Conservation (phyloP, 1,140 invertebrate genomes). For the Theocolax elegans region DNA sequence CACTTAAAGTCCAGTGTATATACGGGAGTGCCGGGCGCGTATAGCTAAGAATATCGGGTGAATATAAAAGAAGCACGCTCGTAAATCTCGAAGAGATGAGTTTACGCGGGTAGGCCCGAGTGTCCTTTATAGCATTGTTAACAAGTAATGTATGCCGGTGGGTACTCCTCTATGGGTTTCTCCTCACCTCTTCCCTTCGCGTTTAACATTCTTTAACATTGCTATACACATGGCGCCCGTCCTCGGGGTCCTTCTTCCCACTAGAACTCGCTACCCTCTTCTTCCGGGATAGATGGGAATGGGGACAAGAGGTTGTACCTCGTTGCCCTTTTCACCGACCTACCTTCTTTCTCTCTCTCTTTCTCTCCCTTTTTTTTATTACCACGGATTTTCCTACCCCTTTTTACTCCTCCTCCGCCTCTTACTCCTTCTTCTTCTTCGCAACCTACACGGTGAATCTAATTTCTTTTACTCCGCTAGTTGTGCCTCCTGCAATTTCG, state of each 20-base stretch:
- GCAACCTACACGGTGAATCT: conserved; percentile 30
- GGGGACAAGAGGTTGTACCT: no score
- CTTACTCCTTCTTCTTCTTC: conserved; percentile 36
- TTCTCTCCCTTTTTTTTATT: no score
- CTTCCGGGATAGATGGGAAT: background rate
- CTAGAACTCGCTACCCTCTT: conserved; percentile 24
- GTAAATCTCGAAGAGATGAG: conserved; percentile 49
- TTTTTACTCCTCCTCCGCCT: conserved; percentile 32
- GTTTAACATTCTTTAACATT: conserved; percentile 68
- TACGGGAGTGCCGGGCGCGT: no score
- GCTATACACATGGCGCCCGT: conserved; percentile 67
- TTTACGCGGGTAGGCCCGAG: conserved; percentile 58
- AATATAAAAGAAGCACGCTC: conserved; percentile 43
- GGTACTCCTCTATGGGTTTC: no score
- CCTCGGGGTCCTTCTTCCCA: conserved; percentile 41
- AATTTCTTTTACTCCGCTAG: conserved; percentile 39
- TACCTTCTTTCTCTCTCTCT: conserved; percentile 26
- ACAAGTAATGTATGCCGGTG: conserved; percentile 67
- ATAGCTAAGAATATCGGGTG: conserved; percentile 43
- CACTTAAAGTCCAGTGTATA: no score
- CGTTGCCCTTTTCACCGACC: conserved; percentile 40
- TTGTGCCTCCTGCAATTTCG: conserved; percentile 26
- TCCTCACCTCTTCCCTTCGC: conserved; percentile 47
- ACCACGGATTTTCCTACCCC: no score
- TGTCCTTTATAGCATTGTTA: conserved; percentile 69